Conservation (phyloP, 2,797 vertebrate species). For the Dryobates pubescens region DNA sequence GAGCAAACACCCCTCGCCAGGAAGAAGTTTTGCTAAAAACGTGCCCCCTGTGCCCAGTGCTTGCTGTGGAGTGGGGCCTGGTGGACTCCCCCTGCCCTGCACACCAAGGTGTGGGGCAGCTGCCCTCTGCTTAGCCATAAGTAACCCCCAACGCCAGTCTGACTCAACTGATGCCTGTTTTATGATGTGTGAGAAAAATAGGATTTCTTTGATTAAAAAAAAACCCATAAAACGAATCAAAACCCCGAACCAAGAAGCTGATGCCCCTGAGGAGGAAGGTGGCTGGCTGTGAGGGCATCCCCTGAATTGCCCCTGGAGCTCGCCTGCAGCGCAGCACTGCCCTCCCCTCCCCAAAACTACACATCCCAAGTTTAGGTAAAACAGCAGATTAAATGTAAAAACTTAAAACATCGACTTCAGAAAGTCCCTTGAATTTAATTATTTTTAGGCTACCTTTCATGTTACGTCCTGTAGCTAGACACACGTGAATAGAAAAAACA, state of each 20-base stretch:
- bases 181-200: slow-evolving; percentile 76
- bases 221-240: slow-evolving; percentile 13
- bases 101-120: background rate
- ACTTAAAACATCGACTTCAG: slow-evolving; percentile 80
- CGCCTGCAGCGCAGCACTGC: slow-evolving; percentile 77
- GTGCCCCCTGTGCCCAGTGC: rapidly evolving
- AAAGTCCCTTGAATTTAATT: slow-evolving; percentile 83
- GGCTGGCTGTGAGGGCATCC: slow-evolving; percentile 57
- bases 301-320: slow-evolving; percentile 66
- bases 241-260: background rate
- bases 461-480: slow-evolving; percentile 93
- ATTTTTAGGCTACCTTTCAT: slow-evolving; percentile 89
- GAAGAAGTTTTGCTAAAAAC: slow-evolving; percentile 45
- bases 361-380: slow-evolving; percentile 84
- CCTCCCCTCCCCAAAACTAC: slow-evolving; percentile 71
- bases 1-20: slow-evolving; percentile 81
- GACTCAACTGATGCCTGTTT: slow-evolving; percentile 62
- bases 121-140: background rate
- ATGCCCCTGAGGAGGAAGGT: background rate
- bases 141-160: slow-evolving; percentile 44
- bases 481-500: slow-evolving; percentile 93
- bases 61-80: rapidly evolving
- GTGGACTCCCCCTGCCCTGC: background rate
- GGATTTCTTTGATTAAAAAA: slow-evolving; percentile 79
- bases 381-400: slow-evolving; percentile 89